These are phyloP conservation scores for Tupaia chinensis DNA, from an alignment of 2,113 vertebrate genomes.

Conservation along the genomic window DNA sequence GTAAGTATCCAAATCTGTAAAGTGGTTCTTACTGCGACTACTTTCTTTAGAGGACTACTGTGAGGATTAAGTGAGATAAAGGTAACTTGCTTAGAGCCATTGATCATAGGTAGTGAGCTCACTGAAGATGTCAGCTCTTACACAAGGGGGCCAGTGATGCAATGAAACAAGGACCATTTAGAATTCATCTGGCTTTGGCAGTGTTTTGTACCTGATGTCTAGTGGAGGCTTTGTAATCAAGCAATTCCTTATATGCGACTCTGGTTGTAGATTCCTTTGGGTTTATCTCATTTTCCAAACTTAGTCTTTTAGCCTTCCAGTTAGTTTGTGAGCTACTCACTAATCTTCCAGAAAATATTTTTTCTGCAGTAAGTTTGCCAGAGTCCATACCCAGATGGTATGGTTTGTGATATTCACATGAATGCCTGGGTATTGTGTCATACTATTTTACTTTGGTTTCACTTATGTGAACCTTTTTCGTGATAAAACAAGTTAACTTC, in stretches of 20 bases:
- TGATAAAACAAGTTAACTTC: neutral
- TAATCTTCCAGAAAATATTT: conserved; percentile 10
- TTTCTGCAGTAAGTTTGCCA: neutral
- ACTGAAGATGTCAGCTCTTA: neutral
- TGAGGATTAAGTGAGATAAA: neutral
- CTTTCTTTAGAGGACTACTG: neutral
- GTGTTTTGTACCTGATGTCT: neutral
- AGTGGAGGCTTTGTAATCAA: neutral
- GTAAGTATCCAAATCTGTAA: neutral
- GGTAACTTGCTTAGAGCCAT: neutral
- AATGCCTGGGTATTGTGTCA: neutral
- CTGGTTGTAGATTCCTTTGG: neutral
- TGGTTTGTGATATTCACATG: neutral
- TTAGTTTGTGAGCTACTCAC: neutral
- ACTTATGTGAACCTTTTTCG: neutral
- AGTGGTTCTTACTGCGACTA: neutral
- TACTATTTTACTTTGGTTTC: neutral
- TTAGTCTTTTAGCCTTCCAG: neutral
- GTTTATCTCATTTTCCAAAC: neutral
- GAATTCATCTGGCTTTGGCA: neutral
- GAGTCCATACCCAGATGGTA: neutral
- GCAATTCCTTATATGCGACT: neutral
- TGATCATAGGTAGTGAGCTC: neutral
- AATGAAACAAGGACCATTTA: neutral
- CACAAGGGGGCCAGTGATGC: rapidly evolving